phyloP scores from a whole-genome alignment of 1,140 invertebrate genomes.

The Drosophila eugracilis region DNA sequence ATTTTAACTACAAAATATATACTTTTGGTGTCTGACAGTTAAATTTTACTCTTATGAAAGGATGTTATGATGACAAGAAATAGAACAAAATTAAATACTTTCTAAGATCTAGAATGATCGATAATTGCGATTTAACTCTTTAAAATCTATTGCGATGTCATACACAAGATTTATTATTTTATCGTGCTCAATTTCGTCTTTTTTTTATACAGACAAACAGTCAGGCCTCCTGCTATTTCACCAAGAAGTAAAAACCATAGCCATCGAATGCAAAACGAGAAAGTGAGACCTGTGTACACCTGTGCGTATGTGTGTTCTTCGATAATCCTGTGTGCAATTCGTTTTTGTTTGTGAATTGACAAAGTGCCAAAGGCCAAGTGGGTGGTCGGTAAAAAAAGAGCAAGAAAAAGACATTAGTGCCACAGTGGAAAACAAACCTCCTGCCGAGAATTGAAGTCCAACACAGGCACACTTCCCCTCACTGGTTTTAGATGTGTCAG shows the following conservation, averaged over 20 bases:
- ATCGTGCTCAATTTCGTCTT: neutral
- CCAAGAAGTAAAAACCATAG: constrained; percentile 8
- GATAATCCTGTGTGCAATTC: constrained; percentile 60
- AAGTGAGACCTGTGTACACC: constrained; percentile 6
- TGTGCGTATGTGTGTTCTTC: constrained; percentile 23
- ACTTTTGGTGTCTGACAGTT: neutral
- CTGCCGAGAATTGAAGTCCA: constrained; percentile 7
- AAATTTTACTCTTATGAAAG: neutral
- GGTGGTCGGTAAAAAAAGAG: constrained; percentile 44
- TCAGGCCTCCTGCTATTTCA: neutral
- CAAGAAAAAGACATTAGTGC: constrained; percentile 75
- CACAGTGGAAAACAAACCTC: constrained; percentile 55
- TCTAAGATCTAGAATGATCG: no score
- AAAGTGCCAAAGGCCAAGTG: constrained; percentile 71
- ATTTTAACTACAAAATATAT: constrained; percentile 22
- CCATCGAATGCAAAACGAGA: constrained; percentile 5
- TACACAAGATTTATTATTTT: no score
- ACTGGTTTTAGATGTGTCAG: neutral
- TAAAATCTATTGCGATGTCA: no score
- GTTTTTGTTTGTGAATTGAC: constrained; percentile 75
- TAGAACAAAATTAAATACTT: no score
- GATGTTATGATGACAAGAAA: neutral
- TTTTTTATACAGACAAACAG: neutral
- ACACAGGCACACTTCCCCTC: constrained; percentile 3
- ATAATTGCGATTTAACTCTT: no score